Conservation (phyloP, 2,888 invertebrate species). For the Eupithecia dodoneata region DNA sequence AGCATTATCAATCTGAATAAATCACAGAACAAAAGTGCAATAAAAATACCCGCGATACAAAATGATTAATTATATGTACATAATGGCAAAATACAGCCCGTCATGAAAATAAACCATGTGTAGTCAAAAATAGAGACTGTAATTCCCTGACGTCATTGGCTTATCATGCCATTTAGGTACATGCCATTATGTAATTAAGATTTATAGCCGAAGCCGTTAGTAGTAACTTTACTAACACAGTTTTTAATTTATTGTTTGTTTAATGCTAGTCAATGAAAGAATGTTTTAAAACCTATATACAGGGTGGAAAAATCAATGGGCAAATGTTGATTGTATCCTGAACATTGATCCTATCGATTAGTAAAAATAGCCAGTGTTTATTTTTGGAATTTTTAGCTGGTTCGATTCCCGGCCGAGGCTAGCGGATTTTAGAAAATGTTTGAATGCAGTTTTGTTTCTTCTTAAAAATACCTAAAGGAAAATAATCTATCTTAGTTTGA, state of each 20-base stretch:
- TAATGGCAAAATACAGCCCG: neutral
- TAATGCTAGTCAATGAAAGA: neutral
- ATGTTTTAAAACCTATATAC: no score
- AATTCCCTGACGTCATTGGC: constrained; percentile 10
- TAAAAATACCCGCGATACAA: neutral
- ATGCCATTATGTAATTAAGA: constrained; percentile 21
- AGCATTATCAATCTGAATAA: neutral
- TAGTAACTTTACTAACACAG: neutral
- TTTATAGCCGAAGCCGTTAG: constrained; percentile 22
- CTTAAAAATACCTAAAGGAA: no score
- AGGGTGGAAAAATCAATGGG: no score
- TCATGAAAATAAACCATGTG: constrained; percentile 3
- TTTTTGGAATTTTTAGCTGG: no score
- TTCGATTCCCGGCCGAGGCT: no score
- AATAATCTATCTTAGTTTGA: no score
- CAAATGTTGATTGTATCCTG: no score
- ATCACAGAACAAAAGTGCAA: neutral
- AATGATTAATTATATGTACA: neutral
- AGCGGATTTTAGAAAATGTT: no score
- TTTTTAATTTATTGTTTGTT: neutral
- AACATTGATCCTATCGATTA: no score
- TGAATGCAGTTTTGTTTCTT: no score
- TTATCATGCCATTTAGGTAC: constrained; percentile 1
- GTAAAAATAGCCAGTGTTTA: no score
- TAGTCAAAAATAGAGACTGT: neutral